phyloP scores from a whole-genome alignment of 2,888 invertebrate species.

The Cremastobaeus sp. region DNA sequence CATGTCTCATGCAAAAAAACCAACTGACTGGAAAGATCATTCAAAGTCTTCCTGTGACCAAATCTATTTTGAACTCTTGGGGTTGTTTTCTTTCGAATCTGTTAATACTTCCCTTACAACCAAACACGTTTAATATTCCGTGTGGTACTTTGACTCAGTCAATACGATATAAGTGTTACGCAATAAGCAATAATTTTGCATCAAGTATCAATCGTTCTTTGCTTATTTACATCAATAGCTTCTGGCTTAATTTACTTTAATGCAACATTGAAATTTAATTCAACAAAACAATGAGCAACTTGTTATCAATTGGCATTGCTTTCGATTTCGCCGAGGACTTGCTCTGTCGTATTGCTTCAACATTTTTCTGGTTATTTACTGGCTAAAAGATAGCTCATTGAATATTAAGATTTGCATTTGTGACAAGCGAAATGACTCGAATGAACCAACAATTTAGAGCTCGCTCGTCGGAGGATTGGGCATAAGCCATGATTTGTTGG shows the following conservation, averaged over 20 bases:
- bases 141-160: too few species aligned
- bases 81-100: too few species aligned
- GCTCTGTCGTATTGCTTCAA: slow-evolving; percentile 41
- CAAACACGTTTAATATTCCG: too few species aligned
- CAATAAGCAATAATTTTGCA: slow-evolving; percentile 2
- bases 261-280: background rate
- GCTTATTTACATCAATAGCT: slow-evolving; percentile 5
- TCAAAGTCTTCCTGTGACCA: too few species aligned
- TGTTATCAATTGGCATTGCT: slow-evolving; percentile 32
- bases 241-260: slow-evolving; percentile 14
- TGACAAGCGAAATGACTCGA: slow-evolving; percentile 39
- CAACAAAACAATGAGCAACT: background rate
- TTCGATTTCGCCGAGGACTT: slow-evolving; percentile 26
- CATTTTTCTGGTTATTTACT: slow-evolving; percentile 36
- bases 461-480: slow-evolving; percentile 77
- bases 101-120: too few species aligned
- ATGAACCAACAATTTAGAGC: slow-evolving; percentile 69
- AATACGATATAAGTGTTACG: too few species aligned
- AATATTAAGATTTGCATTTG: slow-evolving; percentile 27
- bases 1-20: too few species aligned
- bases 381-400: slow-evolving; percentile 45
- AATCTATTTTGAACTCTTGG: too few species aligned
- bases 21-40: too few species aligned
- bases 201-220: background rate
- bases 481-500: slow-evolving; percentile 76